Evolutionary conservation across 2,797 vertebrate species (phyloP).

Genomic region (Ficedula albicollis): DNA sequence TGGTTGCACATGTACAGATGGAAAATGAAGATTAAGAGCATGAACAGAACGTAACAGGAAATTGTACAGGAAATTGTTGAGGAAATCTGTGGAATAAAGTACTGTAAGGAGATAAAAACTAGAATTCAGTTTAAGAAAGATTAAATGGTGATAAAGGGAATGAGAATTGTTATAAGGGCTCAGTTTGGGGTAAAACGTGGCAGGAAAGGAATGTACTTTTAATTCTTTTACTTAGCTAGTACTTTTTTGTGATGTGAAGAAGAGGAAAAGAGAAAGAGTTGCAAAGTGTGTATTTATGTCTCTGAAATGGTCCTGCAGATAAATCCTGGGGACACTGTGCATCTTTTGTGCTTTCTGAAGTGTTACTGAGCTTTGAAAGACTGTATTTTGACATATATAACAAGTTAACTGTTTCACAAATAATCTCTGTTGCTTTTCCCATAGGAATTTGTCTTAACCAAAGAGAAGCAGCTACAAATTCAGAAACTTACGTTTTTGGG

Average conservation of each 20-base stretch:
- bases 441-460: background rate
- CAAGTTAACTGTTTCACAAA: background rate
- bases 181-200: background rate
- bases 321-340: background rate
- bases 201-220: background rate
- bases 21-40: background rate
- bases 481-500: background rate
- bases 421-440: background rate
- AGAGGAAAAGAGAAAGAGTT: background rate
- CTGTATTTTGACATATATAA: background rate
- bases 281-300: background rate
- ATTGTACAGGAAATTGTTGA: background rate
- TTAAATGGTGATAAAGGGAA: background rate
- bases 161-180: background rate
- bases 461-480: background rate
- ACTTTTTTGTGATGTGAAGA: background rate
- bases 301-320: background rate
- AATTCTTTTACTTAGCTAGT: background rate
- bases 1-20: background rate
- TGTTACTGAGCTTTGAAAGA: background rate
- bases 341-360: background rate
- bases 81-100: background rate
- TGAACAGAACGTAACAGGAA: background rate
- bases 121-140: background rate
- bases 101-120: background rate